Conservation (phyloP, 2,888 invertebrate genomes). For the Boloria euphrosyne region DNA sequence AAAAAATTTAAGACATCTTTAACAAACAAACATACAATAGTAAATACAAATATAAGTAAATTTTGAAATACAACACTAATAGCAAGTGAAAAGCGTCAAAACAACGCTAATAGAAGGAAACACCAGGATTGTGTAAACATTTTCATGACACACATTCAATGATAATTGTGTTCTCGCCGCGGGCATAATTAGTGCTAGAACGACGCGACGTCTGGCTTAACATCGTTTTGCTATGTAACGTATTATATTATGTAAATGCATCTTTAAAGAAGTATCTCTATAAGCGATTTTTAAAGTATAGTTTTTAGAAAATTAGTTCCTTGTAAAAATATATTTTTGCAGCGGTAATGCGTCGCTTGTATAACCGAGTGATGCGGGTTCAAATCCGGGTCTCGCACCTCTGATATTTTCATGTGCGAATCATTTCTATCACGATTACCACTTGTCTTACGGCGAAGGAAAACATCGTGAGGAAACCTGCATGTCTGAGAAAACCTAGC, state of each 20-base stretch:
- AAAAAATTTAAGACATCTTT: not conserved
- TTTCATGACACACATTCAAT: conserved; percentile 28
- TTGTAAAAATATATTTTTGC: too few species aligned
- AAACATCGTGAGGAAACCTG: too few species aligned
- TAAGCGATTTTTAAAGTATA: too few species aligned
- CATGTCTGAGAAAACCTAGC: too few species aligned
- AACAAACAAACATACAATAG: not conserved
- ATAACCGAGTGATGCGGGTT: too few species aligned
- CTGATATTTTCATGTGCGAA: too few species aligned
- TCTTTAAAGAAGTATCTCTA: not conserved
- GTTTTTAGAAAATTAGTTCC: too few species aligned
- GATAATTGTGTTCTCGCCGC: conserved; percentile 33
- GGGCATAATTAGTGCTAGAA: conserved; percentile 28
- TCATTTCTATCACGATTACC: too few species aligned
- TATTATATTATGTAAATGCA: not conserved
- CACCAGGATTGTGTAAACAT: conserved; percentile 32
- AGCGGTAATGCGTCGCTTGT: too few species aligned
- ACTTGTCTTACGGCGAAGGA: too few species aligned
- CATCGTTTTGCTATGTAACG: not conserved
- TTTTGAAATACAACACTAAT: conserved; percentile 4
- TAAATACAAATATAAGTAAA: not conserved
- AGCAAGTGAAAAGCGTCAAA: conserved; percentile 6
- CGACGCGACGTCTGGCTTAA: conserved; percentile 5
- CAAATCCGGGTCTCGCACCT: too few species aligned
- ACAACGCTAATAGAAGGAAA: conserved; percentile 20